Evolutionary conservation across 2,888 invertebrate species (phyloP).

Genomic region (Scaptomyza parva): DNA sequence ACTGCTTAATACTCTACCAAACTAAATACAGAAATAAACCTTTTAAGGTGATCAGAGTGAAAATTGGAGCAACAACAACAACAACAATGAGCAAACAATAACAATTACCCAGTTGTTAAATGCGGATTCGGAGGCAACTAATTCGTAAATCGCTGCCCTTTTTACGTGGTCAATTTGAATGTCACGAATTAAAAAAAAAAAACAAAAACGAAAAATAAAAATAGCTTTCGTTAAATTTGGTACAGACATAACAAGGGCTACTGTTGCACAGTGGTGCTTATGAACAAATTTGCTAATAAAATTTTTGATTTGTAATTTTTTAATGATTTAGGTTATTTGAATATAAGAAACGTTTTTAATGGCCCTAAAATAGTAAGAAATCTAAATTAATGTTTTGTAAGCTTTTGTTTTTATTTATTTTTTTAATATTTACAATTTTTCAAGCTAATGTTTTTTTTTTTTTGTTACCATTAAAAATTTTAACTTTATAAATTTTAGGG

Average conservation of each 20-base stretch:
- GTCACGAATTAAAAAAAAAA: constrained; percentile 75
- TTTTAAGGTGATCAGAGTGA: constrained; percentile 16
- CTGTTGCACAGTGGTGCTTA: constrained; percentile 24
- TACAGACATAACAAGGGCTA: constrained; percentile 39
- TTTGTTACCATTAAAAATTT: no score
- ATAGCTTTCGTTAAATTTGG: constrained; percentile 54
- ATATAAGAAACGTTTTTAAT: no score
- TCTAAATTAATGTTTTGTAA: no score
- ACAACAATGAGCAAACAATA: constrained; percentile 9
- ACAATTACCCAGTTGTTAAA: constrained; percentile 51
- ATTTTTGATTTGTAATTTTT: no score
- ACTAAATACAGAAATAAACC: constrained; percentile 1
- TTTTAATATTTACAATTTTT: no score
- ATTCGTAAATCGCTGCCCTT: constrained; percentile 59
- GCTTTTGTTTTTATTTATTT: no score
- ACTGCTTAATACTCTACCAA: constrained; percentile 13
- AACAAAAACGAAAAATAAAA: no score
- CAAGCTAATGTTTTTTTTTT: no score
- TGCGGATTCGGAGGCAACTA: constrained; percentile 32
- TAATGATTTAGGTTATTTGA: no score
- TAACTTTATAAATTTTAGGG: no score
- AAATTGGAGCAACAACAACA: constrained; percentile 29
- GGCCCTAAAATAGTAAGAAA: no score
- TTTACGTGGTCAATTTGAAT: constrained; percentile 71
- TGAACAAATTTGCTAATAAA: no score